phyloP scores from a whole-genome alignment of 2,797 vertebrate species.

The Otolemur crassicaudatus region DNA sequence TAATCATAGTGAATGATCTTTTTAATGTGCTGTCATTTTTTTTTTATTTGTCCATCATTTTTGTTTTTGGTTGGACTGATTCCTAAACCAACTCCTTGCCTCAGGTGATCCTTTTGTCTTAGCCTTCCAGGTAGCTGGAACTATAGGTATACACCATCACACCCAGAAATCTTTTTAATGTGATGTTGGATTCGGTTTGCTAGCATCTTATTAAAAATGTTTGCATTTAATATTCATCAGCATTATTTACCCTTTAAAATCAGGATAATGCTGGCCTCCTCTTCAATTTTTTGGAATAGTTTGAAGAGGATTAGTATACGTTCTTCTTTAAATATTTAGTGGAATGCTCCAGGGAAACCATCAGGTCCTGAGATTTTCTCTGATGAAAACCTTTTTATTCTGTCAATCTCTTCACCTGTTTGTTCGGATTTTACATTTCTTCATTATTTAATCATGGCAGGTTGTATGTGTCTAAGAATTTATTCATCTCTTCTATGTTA shows the following conservation, averaged over 20 bases:
- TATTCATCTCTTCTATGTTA: not conserved
- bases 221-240: not conserved
- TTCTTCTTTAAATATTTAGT: not conserved
- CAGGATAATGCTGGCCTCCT: not conserved
- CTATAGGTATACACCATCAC: no score
- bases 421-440: not conserved
- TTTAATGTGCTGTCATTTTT: not conserved
- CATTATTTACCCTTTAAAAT: not conserved
- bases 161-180: not conserved
- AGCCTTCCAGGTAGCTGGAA: no score
- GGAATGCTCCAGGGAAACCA: not conserved
- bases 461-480: not conserved
- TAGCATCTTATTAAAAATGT: not conserved
- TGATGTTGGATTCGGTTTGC: not conserved
- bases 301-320: not conserved
- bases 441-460: not conserved
- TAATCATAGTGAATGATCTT: not conserved
- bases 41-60: no score
- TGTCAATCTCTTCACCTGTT: not conserved
- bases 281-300: not conserved
- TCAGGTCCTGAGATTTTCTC: not conserved
- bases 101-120: no score
- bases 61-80: no score
- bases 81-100: no score
- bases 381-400: not conserved